Evolutionary conservation across 2,888 invertebrate species (phyloP).

Genomic region (Sthenelais limicola): DNA sequence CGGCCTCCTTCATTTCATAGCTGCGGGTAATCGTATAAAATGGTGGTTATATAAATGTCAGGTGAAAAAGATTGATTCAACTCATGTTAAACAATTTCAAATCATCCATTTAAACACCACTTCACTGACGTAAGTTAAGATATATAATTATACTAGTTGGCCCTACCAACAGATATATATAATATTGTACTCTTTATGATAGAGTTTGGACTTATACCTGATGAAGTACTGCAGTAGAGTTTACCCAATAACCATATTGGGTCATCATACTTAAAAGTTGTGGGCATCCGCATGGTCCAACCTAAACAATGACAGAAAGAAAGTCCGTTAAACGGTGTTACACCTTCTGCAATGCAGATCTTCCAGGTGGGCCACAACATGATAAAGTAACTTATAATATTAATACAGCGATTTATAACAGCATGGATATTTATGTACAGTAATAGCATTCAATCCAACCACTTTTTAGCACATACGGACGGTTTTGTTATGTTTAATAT

Average conservation of each 20-base stretch:
- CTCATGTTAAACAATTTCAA: neutral
- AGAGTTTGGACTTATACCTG: constrained; percentile 53
- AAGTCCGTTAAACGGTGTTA: neutral
- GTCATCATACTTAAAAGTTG: constrained; percentile 86
- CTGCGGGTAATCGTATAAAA: neutral
- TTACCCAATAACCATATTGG: constrained; percentile 89
- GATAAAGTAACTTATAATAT: too few relatives aligned
- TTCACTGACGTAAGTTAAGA: too few relatives aligned
- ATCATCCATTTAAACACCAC: neutral
- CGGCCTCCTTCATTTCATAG: neutral
- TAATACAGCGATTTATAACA: too few relatives aligned
- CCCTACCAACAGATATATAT: neutral
- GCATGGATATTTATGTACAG: too few relatives aligned
- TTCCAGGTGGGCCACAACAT: too few relatives aligned
- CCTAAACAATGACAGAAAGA: constrained; percentile 70
- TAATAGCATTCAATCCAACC: neutral
- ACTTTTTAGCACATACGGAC: too few relatives aligned
- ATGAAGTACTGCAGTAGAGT: constrained; percentile 78
- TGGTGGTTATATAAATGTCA: neutral
- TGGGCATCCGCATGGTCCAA: constrained; percentile 82
- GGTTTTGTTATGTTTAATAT: too few relatives aligned
- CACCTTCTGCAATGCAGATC: neutral
- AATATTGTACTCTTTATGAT: neutral
- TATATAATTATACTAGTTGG: too few relatives aligned
- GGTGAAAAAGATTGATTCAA: neutral